Base-by-base conservation (phyloP, 2,113 vertebrate species). In the Hippocampus abdominalis region DNA sequence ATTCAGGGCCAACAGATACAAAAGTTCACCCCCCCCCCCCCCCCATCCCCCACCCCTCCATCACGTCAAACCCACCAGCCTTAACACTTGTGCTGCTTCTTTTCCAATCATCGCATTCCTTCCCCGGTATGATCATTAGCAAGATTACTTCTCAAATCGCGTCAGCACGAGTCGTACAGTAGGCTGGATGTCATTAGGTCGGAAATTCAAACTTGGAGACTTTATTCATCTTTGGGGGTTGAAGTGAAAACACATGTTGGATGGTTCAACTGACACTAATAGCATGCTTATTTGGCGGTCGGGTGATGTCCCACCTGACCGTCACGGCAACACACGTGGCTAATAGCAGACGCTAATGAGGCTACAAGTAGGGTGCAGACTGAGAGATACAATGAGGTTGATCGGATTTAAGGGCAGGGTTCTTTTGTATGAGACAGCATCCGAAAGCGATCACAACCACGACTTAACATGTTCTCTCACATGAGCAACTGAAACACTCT, bases 1-100 rank as follows among this genome's bases (percentile, higher is more conserved):
- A 81, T 68, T 79, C 27, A 4, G 48, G 69, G 86, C 87, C 88
- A 92, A 90, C 82, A 90, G 89, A 92, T 82, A 92, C 89, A 90
- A 73, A 69, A 46, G 53, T 68, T 42, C 32, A 27, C 4, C 32
- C 32, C 32, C 32, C 32, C 32, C 59, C 70, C 73, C 66, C 42
- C 42, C 39, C 40, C 40, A 9, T 44, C 42, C 2, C 29, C 29
- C 29, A 2, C 74, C 68, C 64, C 77, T 42, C 62, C 39, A 64
- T 64, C 62, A 44, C 39, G 62, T 64, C 62, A 64, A 78, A 64
- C 32, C 69, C 70, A 36, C 64, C 54, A 64, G 39, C 11, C 68
- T 42, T 56, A 81, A 57, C 63, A 69, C 57, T 69, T 32, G 9
- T 42, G 8, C 66, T 56, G 62, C 36, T 39, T 63, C 51, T 68